These are phyloP conservation scores for Chiloscyllium punctatum DNA, from an alignment of 2,797 vertebrate genomes.

Conservation along the genomic window DNA sequence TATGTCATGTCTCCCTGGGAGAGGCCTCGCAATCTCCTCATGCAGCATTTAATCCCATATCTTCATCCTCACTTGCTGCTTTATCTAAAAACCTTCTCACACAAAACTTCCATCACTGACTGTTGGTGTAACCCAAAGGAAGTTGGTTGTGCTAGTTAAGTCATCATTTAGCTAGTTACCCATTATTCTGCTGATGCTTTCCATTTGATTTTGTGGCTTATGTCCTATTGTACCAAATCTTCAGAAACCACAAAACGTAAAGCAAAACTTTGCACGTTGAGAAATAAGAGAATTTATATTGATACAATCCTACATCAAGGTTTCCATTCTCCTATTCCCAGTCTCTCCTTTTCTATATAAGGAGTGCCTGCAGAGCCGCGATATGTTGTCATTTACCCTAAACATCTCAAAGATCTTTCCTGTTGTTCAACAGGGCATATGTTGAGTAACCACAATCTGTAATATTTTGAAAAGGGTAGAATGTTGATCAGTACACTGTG, in stretches of 20 bases:
- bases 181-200: neutral
- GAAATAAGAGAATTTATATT: neutral
- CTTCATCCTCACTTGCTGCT: neutral
- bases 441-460: no score
- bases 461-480: neutral
- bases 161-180: neutral
- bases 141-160: neutral
- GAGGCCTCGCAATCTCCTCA: neutral
- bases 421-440: neutral
- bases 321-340: neutral
- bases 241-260: neutral
- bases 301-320: neutral
- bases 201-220: neutral
- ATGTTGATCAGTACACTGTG: neutral
- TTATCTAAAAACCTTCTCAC: neutral
- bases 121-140: neutral
- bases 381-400: neutral
- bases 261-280: neutral
- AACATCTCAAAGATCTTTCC: neutral
- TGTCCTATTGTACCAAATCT: neutral
- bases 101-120: no score
- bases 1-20: neutral
- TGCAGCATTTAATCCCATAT: neutral
- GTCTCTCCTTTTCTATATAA: neutral
- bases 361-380: neutral